A percentile compares a stretch with the other conserved stretches of the same genome.
phyloP scores from a whole-genome alignment of 2,888 invertebrate species.

The Himalopsyche kuldschensis region DNA sequence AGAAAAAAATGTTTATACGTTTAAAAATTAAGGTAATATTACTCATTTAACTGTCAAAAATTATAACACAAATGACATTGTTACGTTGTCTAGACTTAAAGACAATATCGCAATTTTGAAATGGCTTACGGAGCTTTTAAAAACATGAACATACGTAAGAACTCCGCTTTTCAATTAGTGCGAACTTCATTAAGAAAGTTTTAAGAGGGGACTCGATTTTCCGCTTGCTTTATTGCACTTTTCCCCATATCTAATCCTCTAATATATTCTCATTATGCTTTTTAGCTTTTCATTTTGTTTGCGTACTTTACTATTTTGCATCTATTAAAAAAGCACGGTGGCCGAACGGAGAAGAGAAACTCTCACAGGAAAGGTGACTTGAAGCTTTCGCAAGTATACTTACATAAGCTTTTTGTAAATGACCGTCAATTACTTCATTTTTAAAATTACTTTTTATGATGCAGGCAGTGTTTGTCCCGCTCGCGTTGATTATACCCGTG shows the following conservation, averaged over 20 bases:
- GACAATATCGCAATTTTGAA: background rate
- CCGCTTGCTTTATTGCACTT: constrained; percentile 17
- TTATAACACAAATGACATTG: background rate
- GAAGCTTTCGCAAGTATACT: background rate
- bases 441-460: background rate
- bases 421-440: constrained; percentile 8
- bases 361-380: background rate
- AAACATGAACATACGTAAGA: background rate
- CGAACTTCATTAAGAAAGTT: constrained; percentile 36
- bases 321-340: constrained; percentile 25
- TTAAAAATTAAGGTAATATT: too few species aligned
- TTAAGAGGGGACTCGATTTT: constrained; percentile 10
- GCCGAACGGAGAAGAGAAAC: background rate
- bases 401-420: background rate
- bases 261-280: constrained; percentile 34
- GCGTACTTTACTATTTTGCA: constrained; percentile 6
- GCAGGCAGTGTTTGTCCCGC: background rate
- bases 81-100: background rate
- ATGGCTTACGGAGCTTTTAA: background rate
- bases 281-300: constrained; percentile 17
- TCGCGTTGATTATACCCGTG: background rate
- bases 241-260: constrained; percentile 33
- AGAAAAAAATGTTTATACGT: too few species aligned
- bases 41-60: too few species aligned
- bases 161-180: constrained; percentile 30